phyloP scores from a whole-genome alignment of 2,113 vertebrate species.

The Synchiropus splendidus region DNA sequence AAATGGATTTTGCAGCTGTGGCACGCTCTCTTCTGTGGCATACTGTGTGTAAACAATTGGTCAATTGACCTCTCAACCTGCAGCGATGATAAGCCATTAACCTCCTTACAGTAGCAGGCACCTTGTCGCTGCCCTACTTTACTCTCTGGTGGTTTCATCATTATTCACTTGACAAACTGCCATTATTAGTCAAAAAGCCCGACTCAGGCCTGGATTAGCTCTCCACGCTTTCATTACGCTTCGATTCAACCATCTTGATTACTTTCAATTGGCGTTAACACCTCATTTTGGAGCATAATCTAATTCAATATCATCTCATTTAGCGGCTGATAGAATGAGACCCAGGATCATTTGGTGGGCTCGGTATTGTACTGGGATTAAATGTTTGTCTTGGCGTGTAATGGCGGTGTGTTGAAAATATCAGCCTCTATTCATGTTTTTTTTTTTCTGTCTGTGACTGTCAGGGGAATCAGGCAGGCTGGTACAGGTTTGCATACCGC shows the following conservation, averaged over 20 bases:
- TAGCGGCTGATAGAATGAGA: constrained; percentile 50
- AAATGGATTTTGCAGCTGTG: constrained; percentile 12
- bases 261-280: constrained; percentile 58
- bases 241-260: constrained; percentile 55
- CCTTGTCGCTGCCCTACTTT: not conserved
- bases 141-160: constrained; percentile 26
- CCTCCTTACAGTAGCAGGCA: constrained; percentile 18
- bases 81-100: constrained; percentile 22
- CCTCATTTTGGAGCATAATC: constrained; percentile 59
- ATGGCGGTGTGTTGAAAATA: constrained; percentile 49
- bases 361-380: constrained; percentile 38
- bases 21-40: constrained; percentile 2
- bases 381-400: constrained; percentile 57
- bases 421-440: constrained; percentile 38
- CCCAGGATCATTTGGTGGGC: constrained; percentile 40
- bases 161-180: constrained; percentile 35
- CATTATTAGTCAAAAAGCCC: constrained; percentile 31
- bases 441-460: constrained; percentile 12
- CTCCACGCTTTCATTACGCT: constrained; percentile 48
- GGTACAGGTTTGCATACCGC: constrained; percentile 44
- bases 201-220: constrained; percentile 38
- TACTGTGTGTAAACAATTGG: constrained; percentile 29
- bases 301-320: constrained; percentile 65
- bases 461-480: constrained; percentile 20
- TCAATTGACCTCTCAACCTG: constrained; percentile 29